Evolutionary conservation across 2,888 invertebrate genomes (phyloP).

Genomic region (Monochamus alternatus): DNA sequence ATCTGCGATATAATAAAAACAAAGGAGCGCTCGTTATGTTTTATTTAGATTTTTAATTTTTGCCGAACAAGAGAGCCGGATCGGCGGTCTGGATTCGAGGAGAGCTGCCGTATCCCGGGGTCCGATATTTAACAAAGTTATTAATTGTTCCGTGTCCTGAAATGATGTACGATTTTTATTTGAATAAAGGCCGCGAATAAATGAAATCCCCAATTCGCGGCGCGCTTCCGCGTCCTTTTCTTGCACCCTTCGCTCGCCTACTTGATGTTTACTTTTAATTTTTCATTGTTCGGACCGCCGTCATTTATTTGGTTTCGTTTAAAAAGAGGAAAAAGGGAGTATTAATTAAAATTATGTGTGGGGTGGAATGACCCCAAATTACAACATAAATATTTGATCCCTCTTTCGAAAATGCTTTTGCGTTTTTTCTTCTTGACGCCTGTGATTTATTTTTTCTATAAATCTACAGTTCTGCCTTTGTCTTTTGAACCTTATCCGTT

Average conservation of each 20-base stretch:
- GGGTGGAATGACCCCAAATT: constrained; percentile 50
- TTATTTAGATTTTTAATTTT: constrained; percentile 69
- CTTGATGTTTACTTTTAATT: constrained; percentile 64
- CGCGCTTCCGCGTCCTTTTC: constrained; percentile 53
- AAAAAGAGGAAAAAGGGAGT: constrained; percentile 55
- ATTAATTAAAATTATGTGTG: constrained; percentile 61
- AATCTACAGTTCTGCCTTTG: no score
- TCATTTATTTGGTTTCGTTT: constrained; percentile 63
- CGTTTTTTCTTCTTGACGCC: not conserved
- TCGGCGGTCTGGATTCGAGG: constrained; percentile 60
- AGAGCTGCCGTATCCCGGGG: constrained; percentile 41
- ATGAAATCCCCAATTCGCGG: constrained; percentile 57
- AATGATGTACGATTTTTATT: constrained; percentile 66
- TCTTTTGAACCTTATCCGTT: no score
- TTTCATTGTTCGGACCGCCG: constrained; percentile 67
- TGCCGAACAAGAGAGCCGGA: constrained; percentile 62
- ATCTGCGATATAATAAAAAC: constrained; percentile 66
- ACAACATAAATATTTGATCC: constrained; percentile 55
- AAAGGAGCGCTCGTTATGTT: constrained; percentile 67
- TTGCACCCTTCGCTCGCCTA: constrained; percentile 42
- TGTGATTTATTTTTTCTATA: not conserved
- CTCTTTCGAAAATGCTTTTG: constrained; percentile 15
- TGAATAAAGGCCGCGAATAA: constrained; percentile 62
- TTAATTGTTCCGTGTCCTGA: constrained; percentile 65
- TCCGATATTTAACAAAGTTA: constrained; percentile 67